Evolutionary conservation across 2,888 invertebrate species (phyloP).

Genomic region (Aleiodes alternator): DNA sequence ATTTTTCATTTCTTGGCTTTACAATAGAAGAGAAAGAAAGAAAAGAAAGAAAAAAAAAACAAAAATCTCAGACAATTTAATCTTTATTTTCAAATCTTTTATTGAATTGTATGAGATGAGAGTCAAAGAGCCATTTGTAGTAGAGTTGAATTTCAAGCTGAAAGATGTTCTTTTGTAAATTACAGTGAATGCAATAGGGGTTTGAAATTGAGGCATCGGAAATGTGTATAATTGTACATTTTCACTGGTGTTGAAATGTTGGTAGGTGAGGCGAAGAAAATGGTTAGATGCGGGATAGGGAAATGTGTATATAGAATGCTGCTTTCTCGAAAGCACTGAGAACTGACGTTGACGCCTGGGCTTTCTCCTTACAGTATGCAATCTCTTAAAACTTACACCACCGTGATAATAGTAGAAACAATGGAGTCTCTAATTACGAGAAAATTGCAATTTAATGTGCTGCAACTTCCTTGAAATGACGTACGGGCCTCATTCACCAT

Average conservation of each 20-base stretch:
- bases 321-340: slow-evolving; percentile 37
- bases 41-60: not conserved
- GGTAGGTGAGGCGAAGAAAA: slow-evolving; percentile 10
- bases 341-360: slow-evolving; percentile 1
- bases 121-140: not conserved
- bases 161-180: slow-evolving; percentile 1
- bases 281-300: slow-evolving; percentile 21
- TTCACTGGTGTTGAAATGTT: not conserved
- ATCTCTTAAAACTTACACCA: slow-evolving; percentile 34
- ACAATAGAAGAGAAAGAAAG: not conserved
- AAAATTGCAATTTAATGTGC: slow-evolving; percentile 52
- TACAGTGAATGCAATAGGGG: not conserved
- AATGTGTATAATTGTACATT: slow-evolving; percentile 19
- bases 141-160: not conserved
- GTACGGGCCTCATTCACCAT: slow-evolving; percentile 25
- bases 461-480: slow-evolving; percentile 32
- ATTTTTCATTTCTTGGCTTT: slow-evolving; percentile 24
- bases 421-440: slow-evolving; percentile 54
- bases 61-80: slow-evolving; percentile 6
- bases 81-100: not conserved
- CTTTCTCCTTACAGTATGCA: slow-evolving; percentile 5
- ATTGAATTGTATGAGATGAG: not conserved
- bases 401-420: slow-evolving; percentile 45
- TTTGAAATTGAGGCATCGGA: not conserved
- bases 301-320: slow-evolving; percentile 33